Evolutionary conservation across 2,797 vertebrate genomes (phyloP).

Genomic region (Numenius phaeopus): DNA sequence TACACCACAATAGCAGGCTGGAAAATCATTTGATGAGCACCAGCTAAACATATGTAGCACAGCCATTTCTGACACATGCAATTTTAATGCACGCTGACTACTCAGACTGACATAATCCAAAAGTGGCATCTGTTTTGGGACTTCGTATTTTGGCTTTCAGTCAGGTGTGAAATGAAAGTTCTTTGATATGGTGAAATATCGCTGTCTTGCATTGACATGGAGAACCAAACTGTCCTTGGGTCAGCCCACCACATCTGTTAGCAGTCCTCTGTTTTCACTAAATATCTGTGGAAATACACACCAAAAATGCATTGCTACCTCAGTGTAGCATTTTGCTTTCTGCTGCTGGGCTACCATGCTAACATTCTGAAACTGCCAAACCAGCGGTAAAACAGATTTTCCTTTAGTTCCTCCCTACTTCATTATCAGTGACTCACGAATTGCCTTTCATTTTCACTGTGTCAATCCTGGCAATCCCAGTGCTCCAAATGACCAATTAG

Average conservation of each 20-base stretch:
- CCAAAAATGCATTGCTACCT: neutral
- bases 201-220: slow-evolving; percentile 12
- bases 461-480: slow-evolving; percentile 57
- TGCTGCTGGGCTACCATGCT: neutral
- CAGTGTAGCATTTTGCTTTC: slow-evolving; percentile 1
- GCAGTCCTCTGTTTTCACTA: neutral
- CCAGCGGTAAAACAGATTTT: slow-evolving; percentile 11
- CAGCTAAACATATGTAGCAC: slow-evolving; percentile 37
- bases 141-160: slow-evolving; percentile 51
- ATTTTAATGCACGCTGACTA: slow-evolving; percentile 37
- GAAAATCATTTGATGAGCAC: slow-evolving; percentile 13
- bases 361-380: neutral
- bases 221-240: neutral
- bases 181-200: slow-evolving; percentile 1
- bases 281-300: neutral
- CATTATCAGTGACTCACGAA: slow-evolving; percentile 58
- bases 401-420: slow-evolving; percentile 31
- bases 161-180: slow-evolving; percentile 63
- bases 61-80: slow-evolving; percentile 31
- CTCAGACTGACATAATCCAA: slow-evolving; percentile 44
- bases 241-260: neutral
- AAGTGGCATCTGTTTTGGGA: slow-evolving; percentile 46
- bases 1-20: neutral
- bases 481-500: slow-evolving; percentile 71
- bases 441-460: slow-evolving; percentile 61